Conservation (phyloP, 2,113 vertebrate species). For the Nothoprocta perdicaria region DNA sequence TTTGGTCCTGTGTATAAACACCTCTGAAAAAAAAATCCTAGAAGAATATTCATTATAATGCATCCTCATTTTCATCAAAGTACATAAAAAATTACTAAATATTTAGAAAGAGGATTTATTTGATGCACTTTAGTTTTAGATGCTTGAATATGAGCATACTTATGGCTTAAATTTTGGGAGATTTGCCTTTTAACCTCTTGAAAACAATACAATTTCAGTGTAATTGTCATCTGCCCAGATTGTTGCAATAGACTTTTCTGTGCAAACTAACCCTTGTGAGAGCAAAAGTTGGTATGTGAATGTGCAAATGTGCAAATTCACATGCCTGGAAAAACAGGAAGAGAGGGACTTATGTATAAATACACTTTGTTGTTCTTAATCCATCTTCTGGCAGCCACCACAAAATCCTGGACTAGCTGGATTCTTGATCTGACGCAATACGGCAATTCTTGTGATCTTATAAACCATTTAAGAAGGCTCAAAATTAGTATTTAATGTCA, state of each 20-base stretch:
- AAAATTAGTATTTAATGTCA: neutral
- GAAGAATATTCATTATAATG: neutral
- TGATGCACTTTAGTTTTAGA: neutral
- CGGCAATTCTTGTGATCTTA: neutral
- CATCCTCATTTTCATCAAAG: neutral
- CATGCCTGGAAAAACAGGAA: neutral
- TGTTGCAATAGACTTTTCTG: neutral
- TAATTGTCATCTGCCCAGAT: neutral
- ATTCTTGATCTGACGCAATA: neutral
- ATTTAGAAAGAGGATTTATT: neutral
- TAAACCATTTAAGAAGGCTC: neutral
- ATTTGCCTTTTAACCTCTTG: neutral
- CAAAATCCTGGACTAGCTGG: neutral
- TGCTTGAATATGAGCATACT: neutral
- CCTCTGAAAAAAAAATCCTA: neutral
- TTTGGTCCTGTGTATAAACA: neutral
- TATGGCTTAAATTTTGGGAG: neutral
- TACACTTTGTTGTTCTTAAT: neutral
- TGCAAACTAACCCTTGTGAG: neutral
- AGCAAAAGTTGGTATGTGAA: neutral
- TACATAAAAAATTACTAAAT: neutral
- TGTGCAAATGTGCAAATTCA: neutral
- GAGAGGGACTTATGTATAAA: neutral
- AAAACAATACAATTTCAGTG: neutral
- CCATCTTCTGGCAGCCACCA: neutral